Percentiles rank a stretch among this genome's conserved stretches.
Evolutionary conservation across 2,888 invertebrate species (phyloP).

Genomic region (Polydesmus complanatus): DNA sequence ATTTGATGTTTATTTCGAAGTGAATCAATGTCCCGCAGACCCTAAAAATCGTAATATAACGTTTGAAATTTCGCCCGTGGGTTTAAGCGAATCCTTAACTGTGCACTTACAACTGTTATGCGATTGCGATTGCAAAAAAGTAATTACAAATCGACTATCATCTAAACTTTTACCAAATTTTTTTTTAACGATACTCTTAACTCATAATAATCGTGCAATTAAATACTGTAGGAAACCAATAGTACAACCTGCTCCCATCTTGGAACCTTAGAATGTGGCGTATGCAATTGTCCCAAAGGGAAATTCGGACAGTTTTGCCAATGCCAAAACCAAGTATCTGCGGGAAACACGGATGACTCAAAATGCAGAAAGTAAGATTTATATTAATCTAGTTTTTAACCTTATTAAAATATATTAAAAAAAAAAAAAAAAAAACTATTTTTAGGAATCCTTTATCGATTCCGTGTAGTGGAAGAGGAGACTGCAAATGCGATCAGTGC

Average conservation of each 20-base stretch:
- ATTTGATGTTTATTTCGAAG: constrained; percentile 36
- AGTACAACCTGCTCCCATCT: constrained; percentile 26
- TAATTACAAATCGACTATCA: constrained; percentile 26
- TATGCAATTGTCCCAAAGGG: constrained; percentile 32
- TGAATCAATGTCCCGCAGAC: constrained; percentile 74
- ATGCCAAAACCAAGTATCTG: constrained; percentile 18
- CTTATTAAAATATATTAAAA: background rate
- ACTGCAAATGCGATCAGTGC: constrained; percentile 16
- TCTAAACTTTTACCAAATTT: background rate
- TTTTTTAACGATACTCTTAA: background rate
- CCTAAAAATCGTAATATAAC: constrained; percentile 64
- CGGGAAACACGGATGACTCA: constrained; percentile 1
- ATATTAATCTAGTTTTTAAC: background rate
- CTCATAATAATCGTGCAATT: too few species aligned
- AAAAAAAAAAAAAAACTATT: background rate
- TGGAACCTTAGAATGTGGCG: constrained; percentile 36
- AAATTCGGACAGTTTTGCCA: constrained; percentile 27
- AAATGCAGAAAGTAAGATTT: background rate
- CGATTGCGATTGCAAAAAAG: constrained; percentile 86
- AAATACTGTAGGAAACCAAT: too few species aligned
- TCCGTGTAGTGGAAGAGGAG: constrained; percentile 15
- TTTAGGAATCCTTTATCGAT: background rate
- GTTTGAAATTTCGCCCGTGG: constrained; percentile 83
- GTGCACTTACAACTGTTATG: constrained; percentile 86
- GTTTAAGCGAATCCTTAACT: constrained; percentile 72